These are phyloP conservation scores for Lepus timidus DNA, from an alignment of 2,113 vertebrate genomes.

Conservation along the genomic window DNA sequence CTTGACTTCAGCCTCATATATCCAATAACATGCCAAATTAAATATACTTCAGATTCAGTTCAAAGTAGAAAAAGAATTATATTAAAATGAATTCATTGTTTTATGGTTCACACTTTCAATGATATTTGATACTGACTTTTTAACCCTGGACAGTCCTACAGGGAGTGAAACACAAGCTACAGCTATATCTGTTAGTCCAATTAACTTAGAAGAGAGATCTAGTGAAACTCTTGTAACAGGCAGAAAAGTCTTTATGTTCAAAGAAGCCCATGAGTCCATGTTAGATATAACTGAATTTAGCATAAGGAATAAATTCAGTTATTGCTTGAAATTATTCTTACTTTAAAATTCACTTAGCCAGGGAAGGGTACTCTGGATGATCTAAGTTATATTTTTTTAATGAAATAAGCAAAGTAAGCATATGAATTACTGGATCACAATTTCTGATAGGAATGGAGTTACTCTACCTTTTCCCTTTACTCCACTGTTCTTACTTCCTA, in stretches of 20 bases:
- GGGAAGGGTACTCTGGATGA: not conserved
- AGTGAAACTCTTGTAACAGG: not conserved
- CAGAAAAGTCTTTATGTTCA: not conserved
- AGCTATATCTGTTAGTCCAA: not conserved
- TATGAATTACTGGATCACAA: not conserved
- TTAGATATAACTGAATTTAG: not conserved
- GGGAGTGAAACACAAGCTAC: not conserved
- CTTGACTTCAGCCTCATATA: not conserved
- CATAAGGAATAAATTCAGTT: not conserved
- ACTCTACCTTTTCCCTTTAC: rapidly evolving
- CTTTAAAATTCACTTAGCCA: not conserved
- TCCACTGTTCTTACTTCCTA: not conserved
- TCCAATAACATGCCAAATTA: not conserved
- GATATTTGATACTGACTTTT: slow-evolving; percentile 5
- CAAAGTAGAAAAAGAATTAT: not conserved
- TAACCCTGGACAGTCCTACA: not conserved
- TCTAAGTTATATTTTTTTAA: not conserved
- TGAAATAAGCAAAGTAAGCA: not conserved
- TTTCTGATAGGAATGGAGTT: not conserved
- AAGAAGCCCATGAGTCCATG: not conserved
- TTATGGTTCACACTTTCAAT: not conserved
- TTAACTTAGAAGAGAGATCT: not conserved
- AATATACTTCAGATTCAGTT: not conserved
- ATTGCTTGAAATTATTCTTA: not conserved
- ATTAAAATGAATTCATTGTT: slow-evolving; percentile 16